Conservation (phyloP, 2,113 vertebrate genomes). For the Chamaea fasciata region DNA sequence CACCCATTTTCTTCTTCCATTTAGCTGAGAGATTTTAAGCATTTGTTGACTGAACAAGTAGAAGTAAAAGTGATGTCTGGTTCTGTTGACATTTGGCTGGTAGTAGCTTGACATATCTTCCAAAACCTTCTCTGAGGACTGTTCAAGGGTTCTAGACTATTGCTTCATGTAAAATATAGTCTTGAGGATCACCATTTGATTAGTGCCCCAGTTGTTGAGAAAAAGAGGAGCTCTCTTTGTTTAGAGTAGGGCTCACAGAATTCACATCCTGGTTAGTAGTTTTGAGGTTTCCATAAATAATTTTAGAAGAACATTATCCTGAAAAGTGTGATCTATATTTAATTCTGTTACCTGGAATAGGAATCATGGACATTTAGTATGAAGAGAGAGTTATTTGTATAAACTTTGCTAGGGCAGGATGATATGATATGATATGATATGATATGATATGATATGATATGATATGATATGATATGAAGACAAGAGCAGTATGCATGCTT, state of each 20-base stretch:
- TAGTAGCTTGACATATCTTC: background rate
- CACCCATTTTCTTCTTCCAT: background rate
- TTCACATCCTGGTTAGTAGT: background rate
- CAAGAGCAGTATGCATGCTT: rapidly evolving
- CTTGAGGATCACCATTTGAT: rapidly evolving
- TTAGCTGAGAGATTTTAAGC: background rate
- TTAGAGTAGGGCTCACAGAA: background rate
- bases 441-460: background rate
- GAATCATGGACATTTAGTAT: background rate
- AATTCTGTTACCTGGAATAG: background rate
- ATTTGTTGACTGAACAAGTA: background rate
- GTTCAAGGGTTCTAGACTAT: background rate
- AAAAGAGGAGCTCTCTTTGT: background rate
- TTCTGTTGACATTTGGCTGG: background rate
- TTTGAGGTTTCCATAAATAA: background rate
- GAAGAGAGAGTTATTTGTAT: background rate
- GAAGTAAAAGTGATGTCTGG: background rate
- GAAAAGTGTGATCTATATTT: background rate
- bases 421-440: background rate
- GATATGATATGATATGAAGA: background rate
- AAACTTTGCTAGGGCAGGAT: background rate
- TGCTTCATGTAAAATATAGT: background rate
- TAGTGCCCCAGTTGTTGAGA: background rate
- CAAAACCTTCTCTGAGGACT: background rate
- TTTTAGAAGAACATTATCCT: background rate